phyloP scores from a whole-genome alignment of 2,797 vertebrate species.

The Poeciliopsis infans region DNA sequence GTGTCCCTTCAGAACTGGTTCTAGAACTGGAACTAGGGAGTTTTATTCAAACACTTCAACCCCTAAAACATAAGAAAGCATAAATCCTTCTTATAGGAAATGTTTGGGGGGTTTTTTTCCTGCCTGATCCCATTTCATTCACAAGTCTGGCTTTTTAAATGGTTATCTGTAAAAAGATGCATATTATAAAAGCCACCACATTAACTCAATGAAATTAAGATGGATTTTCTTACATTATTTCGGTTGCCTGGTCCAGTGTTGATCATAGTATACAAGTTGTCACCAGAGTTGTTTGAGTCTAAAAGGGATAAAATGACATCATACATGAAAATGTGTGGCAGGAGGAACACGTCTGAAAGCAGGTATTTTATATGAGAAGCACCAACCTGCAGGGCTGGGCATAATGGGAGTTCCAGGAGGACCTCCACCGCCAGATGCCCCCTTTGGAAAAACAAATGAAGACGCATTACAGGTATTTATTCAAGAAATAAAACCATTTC shows the following conservation, averaged over 20 bases:
- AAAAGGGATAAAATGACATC: conserved; percentile 26
- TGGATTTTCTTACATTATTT: conserved; percentile 88
- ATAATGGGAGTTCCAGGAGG: conserved; percentile 99
- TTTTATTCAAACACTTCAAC: not conserved
- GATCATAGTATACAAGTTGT: conserved; percentile 99
- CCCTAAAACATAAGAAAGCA: not conserved
- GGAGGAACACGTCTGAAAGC: not conserved
- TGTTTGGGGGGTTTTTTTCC: not conserved
- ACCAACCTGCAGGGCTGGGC: conserved; percentile 96
- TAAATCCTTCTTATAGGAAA: not conserved
- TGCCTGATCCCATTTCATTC: not conserved
- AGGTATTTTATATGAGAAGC: not conserved
- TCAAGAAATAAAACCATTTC: conserved; percentile 2
- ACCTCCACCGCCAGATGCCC: conserved; percentile 95
- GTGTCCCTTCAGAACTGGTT: not conserved
- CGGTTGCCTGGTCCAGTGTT: conserved; percentile 97
- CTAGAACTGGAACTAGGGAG: not conserved
- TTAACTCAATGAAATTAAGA: not conserved
- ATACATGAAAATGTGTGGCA: not conserved
- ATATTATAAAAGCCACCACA: not conserved
- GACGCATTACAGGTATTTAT: conserved; percentile 3
- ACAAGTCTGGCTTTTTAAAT: not conserved
- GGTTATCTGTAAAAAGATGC: not conserved
- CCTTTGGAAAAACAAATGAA: conserved; percentile 78
- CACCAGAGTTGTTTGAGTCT: conserved; percentile 99